Evolutionary conservation across 2,797 vertebrate species (phyloP).

Genomic region (Acanthornis magna): DNA sequence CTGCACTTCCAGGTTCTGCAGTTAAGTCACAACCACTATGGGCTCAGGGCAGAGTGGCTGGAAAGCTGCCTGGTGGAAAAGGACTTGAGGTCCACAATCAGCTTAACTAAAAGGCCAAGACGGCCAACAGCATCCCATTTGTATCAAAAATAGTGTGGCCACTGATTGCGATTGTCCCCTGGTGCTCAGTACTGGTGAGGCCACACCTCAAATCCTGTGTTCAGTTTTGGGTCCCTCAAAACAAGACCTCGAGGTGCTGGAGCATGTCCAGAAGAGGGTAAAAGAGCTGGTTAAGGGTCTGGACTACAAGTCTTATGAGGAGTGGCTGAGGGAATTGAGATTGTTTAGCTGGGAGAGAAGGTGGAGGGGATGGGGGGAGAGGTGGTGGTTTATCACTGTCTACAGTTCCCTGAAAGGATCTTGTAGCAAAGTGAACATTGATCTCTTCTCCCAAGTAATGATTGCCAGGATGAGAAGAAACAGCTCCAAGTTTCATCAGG

Average conservation of each 20-base stretch:
- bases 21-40: neutral
- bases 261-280: neutral
- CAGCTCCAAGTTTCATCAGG: neutral
- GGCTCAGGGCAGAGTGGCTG: neutral
- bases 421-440: neutral
- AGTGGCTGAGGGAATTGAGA: neutral
- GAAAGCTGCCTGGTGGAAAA: neutral
- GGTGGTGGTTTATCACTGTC: no score
- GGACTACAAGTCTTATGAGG: neutral
- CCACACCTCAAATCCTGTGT: neutral
- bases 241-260: neutral
- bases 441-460: neutral
- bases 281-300: neutral
- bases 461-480: neutral
- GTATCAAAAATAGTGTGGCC: neutral
- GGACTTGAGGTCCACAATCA: accelerated
- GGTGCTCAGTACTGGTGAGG: neutral
- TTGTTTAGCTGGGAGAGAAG: neutral
- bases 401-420: neutral
- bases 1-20: neutral
- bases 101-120: neutral
- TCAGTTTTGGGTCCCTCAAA: neutral
- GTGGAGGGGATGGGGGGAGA: neutral
- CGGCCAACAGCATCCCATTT: neutral
- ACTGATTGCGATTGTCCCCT: neutral